Base-by-base conservation (phyloP, 1,140 invertebrate species). In the Metaphire vulgaris region DNA sequence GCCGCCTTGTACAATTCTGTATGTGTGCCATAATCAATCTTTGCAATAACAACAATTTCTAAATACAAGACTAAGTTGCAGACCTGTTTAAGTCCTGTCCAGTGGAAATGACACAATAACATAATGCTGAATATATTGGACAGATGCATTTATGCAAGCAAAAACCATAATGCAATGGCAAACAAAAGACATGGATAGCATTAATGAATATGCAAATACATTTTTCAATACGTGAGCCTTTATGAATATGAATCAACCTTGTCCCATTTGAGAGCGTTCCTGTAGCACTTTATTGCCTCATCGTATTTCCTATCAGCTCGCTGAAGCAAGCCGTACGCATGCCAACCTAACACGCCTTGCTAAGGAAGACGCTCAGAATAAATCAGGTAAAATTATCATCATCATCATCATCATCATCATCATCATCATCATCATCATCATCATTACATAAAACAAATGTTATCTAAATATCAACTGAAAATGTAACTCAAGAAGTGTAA, bases 291-390 rank as follows among this genome's bases (percentile, higher is more conserved):
- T 78, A 99, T 99, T 1, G 98, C 97, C 88, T 99, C 98, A 86
- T 99, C 98, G 85, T 99, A 99, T 85, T 99, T 99, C 86, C 98
- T 96, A 85, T 99, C 98, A 56, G 96, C 96, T 79, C 97, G 89
- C 80, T 91, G 89, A 21, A 99, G 88, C 31, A 99, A 88, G 33
- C 97, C 98, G 86, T 97, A 99, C 33, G 99, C 97, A 87, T 99
- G 98, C 98, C 98, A 99, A 88, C 86, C 86, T 87, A 26, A 12
- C 30, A 15, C 33, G 15, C 33, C 30, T 66, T 73, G 79, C 78
- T 80, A 79, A 78, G 67, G 31, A 31, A 66, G 41, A 16, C 26
- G 31, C 21, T n/a, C 2, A 0, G 66, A 74, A 72, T 28, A 69
- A 73, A 30, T 56, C 33, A 41, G 16, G 6, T 75, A 0, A 67